Base-by-base conservation (phyloP, 2,113 vertebrate genomes). In the Python bivittatus region DNA sequence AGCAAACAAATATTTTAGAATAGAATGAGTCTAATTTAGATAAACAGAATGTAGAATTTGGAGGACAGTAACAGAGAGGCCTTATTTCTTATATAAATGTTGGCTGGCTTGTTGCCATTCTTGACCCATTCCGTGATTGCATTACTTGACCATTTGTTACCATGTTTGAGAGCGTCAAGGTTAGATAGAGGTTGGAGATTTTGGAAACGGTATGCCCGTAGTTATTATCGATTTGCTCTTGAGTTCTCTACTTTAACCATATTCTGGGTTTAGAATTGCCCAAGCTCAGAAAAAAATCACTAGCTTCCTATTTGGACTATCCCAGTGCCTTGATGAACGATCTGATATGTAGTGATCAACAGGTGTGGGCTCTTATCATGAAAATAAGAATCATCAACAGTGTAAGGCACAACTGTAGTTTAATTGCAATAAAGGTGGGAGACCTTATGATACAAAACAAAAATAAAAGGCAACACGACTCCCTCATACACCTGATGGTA, bases 161-260 rank as follows among this genome's bases (percentile, higher is more conserved):
- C 33, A 20, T 84, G 38, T 5, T 57, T 56, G 42, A 84, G 20
- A 92, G 9, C 22, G 13, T 10, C 23, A 33, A 61, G 42, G 60
- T 48, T 57, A 93, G 12, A 13, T 5, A 64, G 27, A 64, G 29
- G 88, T 92, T 95, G 89, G 8, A 72, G 72, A 38, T 64, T 64
- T 64, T 13, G 4, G 84, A 86, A 15, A 15, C 9, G 2, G 23
- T 29, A 48, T 15, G 29, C 48, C 29, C 48, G 7, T 72, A 20
- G 11, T 54, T 52, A 79, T 64, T 22, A 7, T 38, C 48, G 57
- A 33, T 25, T 22, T 57, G 54, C 20, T 89, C 15, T 52, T 88
- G 7, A 23, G 6, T 64, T n/a, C 27, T 54, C 12, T 83, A 23
- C 11, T 83, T 54, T 27, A 8, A 20, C 44, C 44, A 42, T 42